Base-by-base conservation (phyloP, 2,888 invertebrate species). In the Eupelmus urozonus region DNA sequence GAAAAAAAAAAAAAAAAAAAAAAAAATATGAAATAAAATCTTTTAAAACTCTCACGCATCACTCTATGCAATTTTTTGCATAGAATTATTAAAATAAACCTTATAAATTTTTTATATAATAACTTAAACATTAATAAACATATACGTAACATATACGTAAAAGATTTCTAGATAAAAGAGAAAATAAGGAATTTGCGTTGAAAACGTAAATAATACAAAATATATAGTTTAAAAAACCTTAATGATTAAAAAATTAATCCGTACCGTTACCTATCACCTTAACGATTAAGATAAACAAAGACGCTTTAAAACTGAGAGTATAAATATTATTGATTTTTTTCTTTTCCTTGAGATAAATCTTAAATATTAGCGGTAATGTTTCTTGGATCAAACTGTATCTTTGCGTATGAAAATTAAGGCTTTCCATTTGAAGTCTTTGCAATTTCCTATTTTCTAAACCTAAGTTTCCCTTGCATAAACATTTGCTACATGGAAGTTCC, bases 211-310 rank as follows among this genome's bases (percentile, higher is more conserved):
- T 53, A 59, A 79, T 72, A 67, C 16, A 67, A 76, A 70, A 70
- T 75, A 74, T 67, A 65, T 78, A 63, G 57, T 60, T 29, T 73
- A 63, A 71, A 71, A 53, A 75, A 62, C 75, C 45, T 75, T 71
- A 79, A 70, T 2, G 5, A 40, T 74, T 59, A 65, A 69, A 67
- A 65, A 59, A 55, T 18, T 70, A 63, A 29, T 59, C 23, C 51
- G 53, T 20, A 71, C 34, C 7, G 25, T 73, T 29, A 69, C 51
- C 69, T 73, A 63, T 57, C 45, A 62, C 63, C 71, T 45, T 53
- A 70, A 79, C 18, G 25, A 60, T 62, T 59, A 62, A 42, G 42
- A n/a, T n/a, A n/a, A n/a, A n/a, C n/a, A n/a, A n/a, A n/a, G n/a
- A n/a, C n/a, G 65, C n/a, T 70, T 55, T 3, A 53, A 25, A 69